These are phyloP conservation scores for Pavo muticus DNA, from an alignment of 2,113 vertebrate genomes.

Conservation along the genomic window DNA sequence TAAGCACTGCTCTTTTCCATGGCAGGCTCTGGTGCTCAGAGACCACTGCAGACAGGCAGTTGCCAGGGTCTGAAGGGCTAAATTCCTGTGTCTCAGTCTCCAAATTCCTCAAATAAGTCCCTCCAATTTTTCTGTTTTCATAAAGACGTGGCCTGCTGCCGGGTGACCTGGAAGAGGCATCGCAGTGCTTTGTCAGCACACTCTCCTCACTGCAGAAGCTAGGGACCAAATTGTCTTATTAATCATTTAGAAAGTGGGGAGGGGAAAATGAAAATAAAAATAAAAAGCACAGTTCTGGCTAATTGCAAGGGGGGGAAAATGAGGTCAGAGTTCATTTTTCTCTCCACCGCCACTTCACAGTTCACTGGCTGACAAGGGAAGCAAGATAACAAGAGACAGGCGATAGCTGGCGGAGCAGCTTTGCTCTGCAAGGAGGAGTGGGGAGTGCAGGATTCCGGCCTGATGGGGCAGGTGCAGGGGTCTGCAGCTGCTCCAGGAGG, in stretches of 20 bases:
- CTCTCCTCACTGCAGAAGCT: constrained; percentile 55
- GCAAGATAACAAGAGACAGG: constrained; percentile 54
- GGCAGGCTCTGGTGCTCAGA: background rate
- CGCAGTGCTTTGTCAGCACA: constrained; percentile 69
- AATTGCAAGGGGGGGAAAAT: constrained; percentile 22
- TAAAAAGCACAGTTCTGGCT: constrained; percentile 45
- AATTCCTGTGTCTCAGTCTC: constrained; percentile 60
- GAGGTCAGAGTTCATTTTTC: constrained; percentile 66
- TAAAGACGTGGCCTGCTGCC: constrained; percentile 70
- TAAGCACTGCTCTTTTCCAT: constrained; percentile 13
- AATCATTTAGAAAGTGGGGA: constrained; percentile 67
- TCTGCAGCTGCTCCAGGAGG: background rate
- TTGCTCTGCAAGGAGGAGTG: constrained; percentile 28
- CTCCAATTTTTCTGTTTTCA: constrained; percentile 75
- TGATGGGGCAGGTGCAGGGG: background rate
- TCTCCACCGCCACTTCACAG: constrained; percentile 13
- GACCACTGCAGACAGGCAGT: constrained; percentile 55
- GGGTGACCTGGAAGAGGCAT: constrained; percentile 72
- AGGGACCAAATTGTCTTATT: constrained; percentile 66
- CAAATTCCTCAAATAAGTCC: constrained; percentile 74
- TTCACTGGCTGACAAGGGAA: constrained; percentile 57
- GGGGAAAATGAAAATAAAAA: constrained; percentile 7
- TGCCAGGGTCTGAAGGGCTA: constrained; percentile 70
- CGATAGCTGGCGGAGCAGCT: constrained; percentile 40
- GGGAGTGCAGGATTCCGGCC: constrained; percentile 8